These are phyloP conservation scores for Macquaria ambigua DNA, from an alignment of 2,113 vertebrate genomes.

Conservation along the genomic window DNA sequence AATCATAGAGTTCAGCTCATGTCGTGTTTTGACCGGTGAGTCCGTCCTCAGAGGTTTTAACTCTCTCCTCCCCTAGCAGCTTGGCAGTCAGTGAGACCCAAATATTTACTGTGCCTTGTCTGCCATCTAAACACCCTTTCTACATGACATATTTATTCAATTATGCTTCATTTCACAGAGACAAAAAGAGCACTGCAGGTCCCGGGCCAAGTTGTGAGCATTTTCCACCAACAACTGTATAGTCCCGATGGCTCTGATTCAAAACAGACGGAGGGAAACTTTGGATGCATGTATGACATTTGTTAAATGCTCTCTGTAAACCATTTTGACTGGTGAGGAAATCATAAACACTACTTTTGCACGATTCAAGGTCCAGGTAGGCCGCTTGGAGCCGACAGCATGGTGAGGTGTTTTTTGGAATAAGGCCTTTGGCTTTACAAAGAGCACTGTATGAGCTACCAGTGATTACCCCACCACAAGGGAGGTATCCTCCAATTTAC, in stretches of 20 bases:
- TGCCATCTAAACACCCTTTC: conserved; percentile 73
- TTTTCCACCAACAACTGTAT: conserved; percentile 71
- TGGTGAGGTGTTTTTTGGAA: conserved; percentile 69
- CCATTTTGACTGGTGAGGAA: conserved; percentile 71
- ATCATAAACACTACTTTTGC: conserved; percentile 71
- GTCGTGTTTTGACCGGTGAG: conserved; percentile 29
- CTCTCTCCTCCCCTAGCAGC: conserved; percentile 48
- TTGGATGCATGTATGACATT: conserved; percentile 66
- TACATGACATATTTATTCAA: conserved; percentile 78
- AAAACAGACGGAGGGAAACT: conserved; percentile 69
- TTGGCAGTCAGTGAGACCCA: conserved; percentile 55
- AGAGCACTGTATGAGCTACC: conserved; percentile 61
- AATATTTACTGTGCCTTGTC: conserved; percentile 78
- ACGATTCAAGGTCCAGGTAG: conserved; percentile 68
- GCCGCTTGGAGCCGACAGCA: conserved; percentile 24
- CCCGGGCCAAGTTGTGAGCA: conserved; percentile 58
- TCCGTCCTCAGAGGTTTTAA: conserved; percentile 38
- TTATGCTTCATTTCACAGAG: conserved; percentile 68
- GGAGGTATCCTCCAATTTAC: conserved; percentile 62
- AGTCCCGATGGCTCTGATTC: conserved; percentile 68
- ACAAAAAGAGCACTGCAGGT: conserved; percentile 54
- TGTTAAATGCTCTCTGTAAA: conserved; percentile 73
- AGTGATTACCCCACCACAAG: conserved; percentile 63
- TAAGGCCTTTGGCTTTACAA: conserved; percentile 43
- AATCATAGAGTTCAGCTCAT: background rate